Evolutionary conservation across 2,113 vertebrate species (phyloP).

Genomic region (Hypomesus transpacificus): DNA sequence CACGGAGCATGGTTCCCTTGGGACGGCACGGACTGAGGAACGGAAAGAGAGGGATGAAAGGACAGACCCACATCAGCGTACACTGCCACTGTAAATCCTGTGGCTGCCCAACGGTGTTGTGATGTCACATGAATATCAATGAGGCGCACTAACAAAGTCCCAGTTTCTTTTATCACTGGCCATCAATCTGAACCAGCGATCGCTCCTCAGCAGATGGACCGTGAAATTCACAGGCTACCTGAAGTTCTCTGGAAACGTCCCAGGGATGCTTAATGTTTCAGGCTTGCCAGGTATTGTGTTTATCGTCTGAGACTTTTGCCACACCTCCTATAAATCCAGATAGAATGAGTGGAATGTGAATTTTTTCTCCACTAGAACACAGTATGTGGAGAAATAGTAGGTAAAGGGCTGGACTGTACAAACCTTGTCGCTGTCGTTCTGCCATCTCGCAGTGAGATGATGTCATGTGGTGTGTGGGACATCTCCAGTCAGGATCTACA

Average conservation of each 20-base stretch:
- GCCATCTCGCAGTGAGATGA: neutral
- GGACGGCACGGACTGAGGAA: neutral
- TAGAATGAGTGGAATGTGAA: neutral
- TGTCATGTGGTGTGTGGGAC: neutral
- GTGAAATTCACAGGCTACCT: slow-evolving; percentile 6
- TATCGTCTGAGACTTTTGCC: neutral
- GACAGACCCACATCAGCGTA: neutral
- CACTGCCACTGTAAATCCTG: slow-evolving; percentile 32
- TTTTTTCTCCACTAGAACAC: neutral
- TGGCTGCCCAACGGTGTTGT: slow-evolving; percentile 19
- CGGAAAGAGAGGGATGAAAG: neutral
- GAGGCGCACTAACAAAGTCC: slow-evolving; percentile 40
- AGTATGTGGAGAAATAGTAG: neutral
- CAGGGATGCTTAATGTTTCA: neutral
- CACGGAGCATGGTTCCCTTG: neutral
- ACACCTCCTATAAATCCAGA: neutral
- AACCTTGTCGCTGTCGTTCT: neutral
- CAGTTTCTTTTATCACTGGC: slow-evolving; percentile 30
- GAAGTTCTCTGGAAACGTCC: neutral
- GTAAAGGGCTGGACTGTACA: neutral
- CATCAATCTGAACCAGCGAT: slow-evolving; percentile 34
- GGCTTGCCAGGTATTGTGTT: neutral
- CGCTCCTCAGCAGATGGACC: neutral
- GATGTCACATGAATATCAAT: slow-evolving; percentile 50
- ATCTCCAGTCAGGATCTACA: neutral